Evolutionary conservation across 2,113 vertebrate species (phyloP).

Genomic region (Chinchilla lanigera): DNA sequence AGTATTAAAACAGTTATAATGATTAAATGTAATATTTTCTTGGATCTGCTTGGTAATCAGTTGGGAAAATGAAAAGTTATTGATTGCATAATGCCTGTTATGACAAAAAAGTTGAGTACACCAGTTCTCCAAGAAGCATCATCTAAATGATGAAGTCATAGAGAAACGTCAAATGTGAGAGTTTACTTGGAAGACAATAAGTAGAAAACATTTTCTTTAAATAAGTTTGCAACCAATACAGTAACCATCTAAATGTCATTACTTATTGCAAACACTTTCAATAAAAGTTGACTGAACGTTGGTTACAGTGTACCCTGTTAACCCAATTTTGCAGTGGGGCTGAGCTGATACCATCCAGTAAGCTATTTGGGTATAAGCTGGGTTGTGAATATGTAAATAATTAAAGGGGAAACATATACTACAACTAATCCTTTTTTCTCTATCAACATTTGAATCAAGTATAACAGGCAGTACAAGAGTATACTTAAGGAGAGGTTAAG

Average conservation of each 20-base stretch:
- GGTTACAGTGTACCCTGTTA: neutral
- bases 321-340: neutral
- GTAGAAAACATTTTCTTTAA: neutral
- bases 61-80: neutral
- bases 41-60: neutral
- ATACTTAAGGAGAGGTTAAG: neutral
- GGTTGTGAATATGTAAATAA: neutral
- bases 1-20: neutral
- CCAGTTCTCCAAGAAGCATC: neutral
- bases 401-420: neutral
- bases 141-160: neutral
- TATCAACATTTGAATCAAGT: neutral
- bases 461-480: neutral
- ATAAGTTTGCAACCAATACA: neutral
- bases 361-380: neutral
- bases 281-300: neutral
- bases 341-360: neutral
- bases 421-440: neutral
- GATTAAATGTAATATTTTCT: neutral
- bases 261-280: neutral
- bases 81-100: neutral
- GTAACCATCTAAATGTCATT: neutral
- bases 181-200: neutral
- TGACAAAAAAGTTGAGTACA: neutral
- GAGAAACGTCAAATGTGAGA: neutral